Evolutionary conservation across 2,888 invertebrate species (phyloP).

Genomic region (Nymphalis polychloros): DNA sequence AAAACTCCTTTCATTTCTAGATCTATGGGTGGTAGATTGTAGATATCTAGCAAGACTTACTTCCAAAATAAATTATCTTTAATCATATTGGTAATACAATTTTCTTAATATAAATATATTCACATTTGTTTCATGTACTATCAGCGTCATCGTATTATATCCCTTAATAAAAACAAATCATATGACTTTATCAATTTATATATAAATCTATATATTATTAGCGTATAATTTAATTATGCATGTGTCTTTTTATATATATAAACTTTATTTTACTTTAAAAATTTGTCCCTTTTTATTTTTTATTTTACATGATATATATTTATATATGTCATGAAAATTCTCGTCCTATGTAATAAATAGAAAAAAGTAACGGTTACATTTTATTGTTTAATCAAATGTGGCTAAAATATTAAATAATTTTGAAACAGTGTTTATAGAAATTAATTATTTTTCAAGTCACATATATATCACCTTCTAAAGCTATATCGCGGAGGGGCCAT

Average conservation of each 20-base stretch:
- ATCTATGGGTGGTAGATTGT: constrained; percentile 22
- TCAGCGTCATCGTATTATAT: background rate
- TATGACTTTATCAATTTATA: background rate
- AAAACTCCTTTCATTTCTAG: constrained; percentile 31
- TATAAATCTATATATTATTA: too few species aligned
- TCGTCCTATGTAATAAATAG: too few species aligned
- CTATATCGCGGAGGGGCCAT: constrained; percentile 31
- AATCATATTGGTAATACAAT: constrained; percentile 10
- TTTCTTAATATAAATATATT: constrained; percentile 1
- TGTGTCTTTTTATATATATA: too few species aligned
- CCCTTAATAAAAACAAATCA: background rate
- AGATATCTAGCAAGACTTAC: constrained; percentile 23
- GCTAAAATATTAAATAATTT: too few species aligned
- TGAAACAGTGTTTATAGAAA: constrained; percentile 5
- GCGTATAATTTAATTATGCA: too few species aligned
- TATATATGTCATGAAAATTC: too few species aligned
- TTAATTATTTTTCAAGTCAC: constrained; percentile 2
- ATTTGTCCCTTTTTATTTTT: too few species aligned
- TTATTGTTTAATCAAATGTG: too few species aligned
- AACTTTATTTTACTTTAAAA: too few species aligned
- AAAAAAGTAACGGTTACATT: too few species aligned
- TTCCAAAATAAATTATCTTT: constrained; percentile 13
- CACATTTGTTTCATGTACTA: too few species aligned
- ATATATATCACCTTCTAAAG: constrained; percentile 4
- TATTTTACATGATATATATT: too few species aligned